Evolutionary conservation across 2,888 invertebrate genomes (phyloP).

Genomic region (Acleris holmiana): DNA sequence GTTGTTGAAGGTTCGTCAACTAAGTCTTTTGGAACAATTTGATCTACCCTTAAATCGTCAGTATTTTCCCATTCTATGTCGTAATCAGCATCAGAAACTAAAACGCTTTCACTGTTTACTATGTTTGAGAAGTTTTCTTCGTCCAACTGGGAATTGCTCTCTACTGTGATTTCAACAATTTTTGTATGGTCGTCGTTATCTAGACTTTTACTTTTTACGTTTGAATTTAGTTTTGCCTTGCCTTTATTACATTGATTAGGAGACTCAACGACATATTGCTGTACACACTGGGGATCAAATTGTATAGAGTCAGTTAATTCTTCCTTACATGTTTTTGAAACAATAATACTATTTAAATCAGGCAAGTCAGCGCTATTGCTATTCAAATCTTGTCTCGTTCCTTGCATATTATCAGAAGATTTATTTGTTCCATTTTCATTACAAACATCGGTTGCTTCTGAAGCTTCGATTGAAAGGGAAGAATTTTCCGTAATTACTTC

Average conservation of each 20-base stretch:
- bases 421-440: conserved; percentile 17
- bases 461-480: conserved; percentile 13
- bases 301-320: conserved; percentile 4
- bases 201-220: conserved; percentile 76
- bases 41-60: conserved; percentile 63
- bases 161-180: conserved; percentile 73
- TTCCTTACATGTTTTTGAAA: conserved; percentile 17
- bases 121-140: conserved; percentile 60
- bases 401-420: conserved; percentile 30
- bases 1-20: conserved; percentile 62
- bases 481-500: conserved; percentile 22
- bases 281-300: conserved; percentile 36
- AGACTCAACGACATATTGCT: conserved; percentile 71
- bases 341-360: conserved; percentile 33
- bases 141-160: conserved; percentile 48
- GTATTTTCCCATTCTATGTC: conserved; percentile 85
- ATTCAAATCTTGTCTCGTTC: conserved; percentile 54
- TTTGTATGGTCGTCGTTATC: conserved; percentile 76
- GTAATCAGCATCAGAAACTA: conserved; percentile 87
- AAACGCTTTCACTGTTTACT: conserved; percentile 75
- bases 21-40: conserved; percentile 23
- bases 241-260: conserved; percentile 64
- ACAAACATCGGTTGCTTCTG: conserved; percentile 10
- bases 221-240: conserved; percentile 62
- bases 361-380: conserved; percentile 51